Conservation (phyloP, 1,140 invertebrate species). For the Palaemon carinicauda region DNA sequence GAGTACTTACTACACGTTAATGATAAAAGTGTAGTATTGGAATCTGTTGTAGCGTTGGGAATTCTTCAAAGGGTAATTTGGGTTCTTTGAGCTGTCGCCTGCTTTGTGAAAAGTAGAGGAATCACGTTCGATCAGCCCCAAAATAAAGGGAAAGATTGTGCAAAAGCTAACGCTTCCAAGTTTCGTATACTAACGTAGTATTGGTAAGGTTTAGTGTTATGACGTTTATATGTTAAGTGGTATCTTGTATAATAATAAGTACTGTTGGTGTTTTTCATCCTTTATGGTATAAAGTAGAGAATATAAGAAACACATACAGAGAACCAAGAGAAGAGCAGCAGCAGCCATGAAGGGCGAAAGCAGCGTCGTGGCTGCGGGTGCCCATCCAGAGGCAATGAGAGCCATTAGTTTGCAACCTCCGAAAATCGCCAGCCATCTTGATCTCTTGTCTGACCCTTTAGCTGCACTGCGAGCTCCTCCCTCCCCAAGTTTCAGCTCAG, state of each 20-base stretch:
- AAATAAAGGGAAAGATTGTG: neutral
- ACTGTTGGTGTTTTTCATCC: too few species aligned
- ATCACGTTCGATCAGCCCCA: neutral
- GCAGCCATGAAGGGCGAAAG: constrained; percentile 15
- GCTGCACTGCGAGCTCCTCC: constrained; percentile 26
- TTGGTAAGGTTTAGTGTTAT: neutral
- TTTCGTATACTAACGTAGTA: neutral
- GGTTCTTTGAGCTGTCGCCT: neutral
- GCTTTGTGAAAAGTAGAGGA: constrained; percentile 25
- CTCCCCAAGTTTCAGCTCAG: neutral
- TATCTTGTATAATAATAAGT: neutral
- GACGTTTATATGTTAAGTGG: neutral
- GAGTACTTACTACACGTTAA: too few species aligned
- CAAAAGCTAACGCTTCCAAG: too few species aligned
- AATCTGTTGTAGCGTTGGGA: neutral
- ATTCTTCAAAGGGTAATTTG: constrained; percentile 10
- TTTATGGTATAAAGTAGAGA: too few species aligned
- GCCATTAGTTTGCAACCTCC: constrained; percentile 44
- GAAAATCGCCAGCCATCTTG: constrained; percentile 47
- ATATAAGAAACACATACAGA: neutral
- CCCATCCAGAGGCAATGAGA: constrained; percentile 24
- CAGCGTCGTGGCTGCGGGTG: neutral
- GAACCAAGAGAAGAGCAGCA: neutral
- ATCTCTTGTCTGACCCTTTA: constrained; percentile 30
- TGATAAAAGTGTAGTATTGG: too few species aligned